Evolutionary conservation across 2,888 invertebrate genomes (phyloP).

Genomic region (Molorchus minor): DNA sequence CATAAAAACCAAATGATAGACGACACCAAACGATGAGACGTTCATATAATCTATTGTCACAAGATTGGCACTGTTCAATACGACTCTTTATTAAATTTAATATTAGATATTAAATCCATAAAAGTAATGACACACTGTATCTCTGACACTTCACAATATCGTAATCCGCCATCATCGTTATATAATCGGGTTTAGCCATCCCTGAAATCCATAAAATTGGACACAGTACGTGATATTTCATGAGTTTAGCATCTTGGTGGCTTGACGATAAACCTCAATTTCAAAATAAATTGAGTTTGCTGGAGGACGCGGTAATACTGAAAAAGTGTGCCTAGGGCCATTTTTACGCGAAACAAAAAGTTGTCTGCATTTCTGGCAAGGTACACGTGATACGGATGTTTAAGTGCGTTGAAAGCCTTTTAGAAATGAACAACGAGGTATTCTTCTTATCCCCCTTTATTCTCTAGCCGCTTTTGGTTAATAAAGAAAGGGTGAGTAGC

Average conservation of each 20-base stretch:
- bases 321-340: slow-evolving; percentile 21
- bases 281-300: slow-evolving; percentile 33
- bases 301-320: slow-evolving; percentile 24
- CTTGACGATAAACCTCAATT: slow-evolving; percentile 29
- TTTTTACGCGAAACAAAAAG: slow-evolving; percentile 19
- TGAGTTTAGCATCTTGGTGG: slow-evolving; percentile 19
- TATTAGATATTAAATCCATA: neutral
- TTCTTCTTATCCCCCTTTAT: no score
- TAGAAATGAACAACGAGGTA: neutral
- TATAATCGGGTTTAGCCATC: slow-evolving; percentile 39
- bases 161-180: slow-evolving; percentile 25
- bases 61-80: no score
- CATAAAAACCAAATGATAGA: no score
- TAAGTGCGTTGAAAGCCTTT: neutral
- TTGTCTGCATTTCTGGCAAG: slow-evolving; percentile 14
- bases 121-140: neutral
- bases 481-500: no score
- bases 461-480: no score
- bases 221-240: slow-evolving; percentile 31
- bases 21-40: no score
- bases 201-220: slow-evolving; percentile 36
- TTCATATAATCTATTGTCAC: no score
- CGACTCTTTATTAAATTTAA: no score
- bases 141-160: neutral
- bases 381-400: slow-evolving; percentile 8